phyloP scores from a whole-genome alignment of 2,113 vertebrate genomes.

The Guaruba guarouba region DNA sequence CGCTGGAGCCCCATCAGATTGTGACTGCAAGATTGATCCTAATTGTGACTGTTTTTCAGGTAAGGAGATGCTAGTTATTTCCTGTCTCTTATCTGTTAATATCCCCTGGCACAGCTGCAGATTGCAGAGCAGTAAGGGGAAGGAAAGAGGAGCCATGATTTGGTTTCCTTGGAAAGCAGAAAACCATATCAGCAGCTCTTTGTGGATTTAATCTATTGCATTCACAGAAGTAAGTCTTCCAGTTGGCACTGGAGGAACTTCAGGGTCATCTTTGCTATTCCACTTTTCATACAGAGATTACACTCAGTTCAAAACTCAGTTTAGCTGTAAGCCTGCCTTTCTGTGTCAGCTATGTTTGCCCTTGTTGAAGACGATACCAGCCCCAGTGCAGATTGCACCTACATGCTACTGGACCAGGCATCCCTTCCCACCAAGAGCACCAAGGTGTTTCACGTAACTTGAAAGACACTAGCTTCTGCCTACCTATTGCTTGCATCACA shows the following conservation, averaged over 20 bases:
- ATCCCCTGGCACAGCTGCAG: background rate
- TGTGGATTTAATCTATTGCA: background rate
- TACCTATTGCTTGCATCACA: rapidly evolving
- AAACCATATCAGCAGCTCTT: background rate
- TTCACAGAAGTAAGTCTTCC: background rate
- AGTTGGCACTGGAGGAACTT: background rate
- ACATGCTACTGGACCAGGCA: background rate
- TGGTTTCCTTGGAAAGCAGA: background rate
- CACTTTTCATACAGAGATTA: background rate
- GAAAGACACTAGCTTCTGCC: background rate
- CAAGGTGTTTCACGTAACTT: background rate
- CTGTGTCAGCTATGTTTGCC: background rate
- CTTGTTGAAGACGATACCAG: background rate
- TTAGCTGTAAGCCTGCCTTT: background rate
- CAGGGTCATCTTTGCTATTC: background rate
- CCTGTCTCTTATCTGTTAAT: background rate
- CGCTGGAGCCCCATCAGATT: constrained; percentile 91
- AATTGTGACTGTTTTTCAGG: constrained; percentile 98
- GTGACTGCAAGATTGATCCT: constrained; percentile 98
- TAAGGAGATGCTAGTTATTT: constrained; percentile 54
- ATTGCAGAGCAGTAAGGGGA: background rate
- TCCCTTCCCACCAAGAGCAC: background rate
- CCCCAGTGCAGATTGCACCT: background rate
- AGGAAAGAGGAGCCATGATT: background rate
- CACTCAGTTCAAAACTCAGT: background rate